These are phyloP conservation scores for Listronotus oregonensis DNA, from an alignment of 1,140 invertebrate genomes.

Conservation along the genomic window DNA sequence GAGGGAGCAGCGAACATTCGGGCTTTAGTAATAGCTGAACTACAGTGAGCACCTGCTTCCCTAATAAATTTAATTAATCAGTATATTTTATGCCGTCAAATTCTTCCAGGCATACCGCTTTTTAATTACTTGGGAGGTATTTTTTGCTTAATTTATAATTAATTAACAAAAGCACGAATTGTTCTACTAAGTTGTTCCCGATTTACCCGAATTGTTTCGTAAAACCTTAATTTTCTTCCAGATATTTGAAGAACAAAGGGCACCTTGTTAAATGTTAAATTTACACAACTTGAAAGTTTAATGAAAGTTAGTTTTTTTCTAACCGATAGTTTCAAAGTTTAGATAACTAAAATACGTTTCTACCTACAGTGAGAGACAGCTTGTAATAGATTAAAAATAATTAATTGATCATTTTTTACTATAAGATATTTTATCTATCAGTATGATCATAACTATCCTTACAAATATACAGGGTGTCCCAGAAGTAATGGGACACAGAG, in stretches of 20 bases:
- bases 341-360: no score
- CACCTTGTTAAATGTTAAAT: not conserved
- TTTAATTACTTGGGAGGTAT: constrained; percentile 29
- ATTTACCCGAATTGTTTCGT: constrained; percentile 12
- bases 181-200: constrained; percentile 1
- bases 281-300: no score
- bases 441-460: no score
- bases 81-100: constrained; percentile 34
- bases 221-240: constrained; percentile 3
- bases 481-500: no score
- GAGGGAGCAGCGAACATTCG: constrained; percentile 30
- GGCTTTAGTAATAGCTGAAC: constrained; percentile 34
- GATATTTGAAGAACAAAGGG: not conserved
- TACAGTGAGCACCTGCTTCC: constrained; percentile 31
- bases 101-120: constrained; percentile 21
- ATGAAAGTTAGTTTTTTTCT: no score
- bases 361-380: no score
- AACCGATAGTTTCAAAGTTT: no score
- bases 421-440: no score
- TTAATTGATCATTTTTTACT: no score
- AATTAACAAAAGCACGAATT: constrained; percentile 19
- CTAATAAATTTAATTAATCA: constrained; percentile 40
- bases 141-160: constrained; percentile 18
- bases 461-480: no score
- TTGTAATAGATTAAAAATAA: no score